Conservation (phyloP, 2,888 invertebrate genomes). For the Marronus borbonicus region DNA sequence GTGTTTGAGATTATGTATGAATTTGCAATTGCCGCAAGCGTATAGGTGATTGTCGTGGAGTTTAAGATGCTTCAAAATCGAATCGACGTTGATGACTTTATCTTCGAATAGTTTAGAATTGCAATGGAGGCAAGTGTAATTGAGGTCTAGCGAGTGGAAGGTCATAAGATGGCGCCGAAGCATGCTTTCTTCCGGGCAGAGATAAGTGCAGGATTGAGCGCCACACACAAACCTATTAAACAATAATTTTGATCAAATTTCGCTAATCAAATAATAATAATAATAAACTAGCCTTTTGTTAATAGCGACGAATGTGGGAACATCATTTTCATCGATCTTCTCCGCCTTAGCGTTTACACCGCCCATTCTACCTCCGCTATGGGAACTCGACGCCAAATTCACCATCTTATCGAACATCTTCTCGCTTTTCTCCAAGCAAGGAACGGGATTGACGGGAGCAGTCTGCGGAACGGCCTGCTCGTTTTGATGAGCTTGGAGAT, state of each 20-base stretch:
- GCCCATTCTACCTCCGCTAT: constrained; percentile 69
- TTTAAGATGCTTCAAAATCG: constrained; percentile 81
- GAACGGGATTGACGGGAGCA: constrained; percentile 87
- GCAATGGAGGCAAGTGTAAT: constrained; percentile 80
- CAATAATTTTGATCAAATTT: not conserved
- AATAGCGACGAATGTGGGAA: constrained; percentile 55
- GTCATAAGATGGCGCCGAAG: constrained; percentile 82
- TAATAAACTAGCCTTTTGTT: constrained; percentile 52
- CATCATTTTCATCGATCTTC: constrained; percentile 52
- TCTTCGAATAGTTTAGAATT: constrained; percentile 73
- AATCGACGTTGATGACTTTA: constrained; percentile 71
- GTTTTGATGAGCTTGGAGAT: constrained; percentile 78
- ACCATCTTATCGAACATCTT: constrained; percentile 90
- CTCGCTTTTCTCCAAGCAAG: constrained; percentile 83
- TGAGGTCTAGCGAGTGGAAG: constrained; percentile 75
- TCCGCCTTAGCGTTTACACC: constrained; percentile 62
- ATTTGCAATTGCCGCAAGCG: constrained; percentile 81
- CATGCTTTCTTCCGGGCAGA: constrained; percentile 81
- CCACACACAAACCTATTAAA: constrained; percentile 79
- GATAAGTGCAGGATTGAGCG: constrained; percentile 79
- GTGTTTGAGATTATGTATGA: constrained; percentile 77
- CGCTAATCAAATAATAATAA: not conserved
- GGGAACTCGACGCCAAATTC: constrained; percentile 83
- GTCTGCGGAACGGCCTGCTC: constrained; percentile 75
- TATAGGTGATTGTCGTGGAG: constrained; percentile 83